These are phyloP conservation scores for Phortica variegata DNA, from an alignment of 1,140 invertebrate species.

Conservation along the genomic window DNA sequence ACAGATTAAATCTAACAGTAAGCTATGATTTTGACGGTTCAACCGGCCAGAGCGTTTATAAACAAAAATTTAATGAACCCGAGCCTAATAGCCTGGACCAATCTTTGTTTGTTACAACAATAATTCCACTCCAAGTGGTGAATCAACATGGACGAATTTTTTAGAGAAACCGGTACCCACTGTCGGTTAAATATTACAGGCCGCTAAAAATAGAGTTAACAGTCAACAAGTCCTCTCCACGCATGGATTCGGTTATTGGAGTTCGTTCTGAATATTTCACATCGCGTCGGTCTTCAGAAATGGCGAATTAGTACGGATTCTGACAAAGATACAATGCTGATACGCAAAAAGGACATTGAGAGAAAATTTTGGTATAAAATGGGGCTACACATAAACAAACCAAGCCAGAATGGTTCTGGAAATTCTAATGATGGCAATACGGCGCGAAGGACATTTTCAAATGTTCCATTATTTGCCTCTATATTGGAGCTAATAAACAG, in stretches of 20 bases:
- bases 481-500: no score
- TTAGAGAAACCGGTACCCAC: background rate
- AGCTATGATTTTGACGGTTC: constrained; percentile 11
- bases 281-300: constrained; percentile 11
- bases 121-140: background rate
- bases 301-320: constrained; percentile 9
- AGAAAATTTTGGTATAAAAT: constrained; percentile 10
- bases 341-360: constrained; percentile 14
- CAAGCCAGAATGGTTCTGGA: constrained; percentile 17
- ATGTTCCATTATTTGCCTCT: no score
- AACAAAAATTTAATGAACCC: constrained; percentile 10
- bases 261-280: constrained; percentile 18
- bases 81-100: background rate
- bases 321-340: constrained; percentile 7
- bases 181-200: background rate
- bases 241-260: constrained; percentile 21
- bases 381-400: constrained; percentile 13
- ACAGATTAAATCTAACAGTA: constrained; percentile 1
- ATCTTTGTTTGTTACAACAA: background rate
- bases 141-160: no score
- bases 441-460: no score
- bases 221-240: constrained; percentile 5
- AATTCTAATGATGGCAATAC: no score
- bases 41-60: constrained; percentile 8
- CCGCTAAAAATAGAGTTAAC: constrained; percentile 10